Base-by-base conservation (phyloP, 2,797 vertebrate species). In the Serranus cabrilla region DNA sequence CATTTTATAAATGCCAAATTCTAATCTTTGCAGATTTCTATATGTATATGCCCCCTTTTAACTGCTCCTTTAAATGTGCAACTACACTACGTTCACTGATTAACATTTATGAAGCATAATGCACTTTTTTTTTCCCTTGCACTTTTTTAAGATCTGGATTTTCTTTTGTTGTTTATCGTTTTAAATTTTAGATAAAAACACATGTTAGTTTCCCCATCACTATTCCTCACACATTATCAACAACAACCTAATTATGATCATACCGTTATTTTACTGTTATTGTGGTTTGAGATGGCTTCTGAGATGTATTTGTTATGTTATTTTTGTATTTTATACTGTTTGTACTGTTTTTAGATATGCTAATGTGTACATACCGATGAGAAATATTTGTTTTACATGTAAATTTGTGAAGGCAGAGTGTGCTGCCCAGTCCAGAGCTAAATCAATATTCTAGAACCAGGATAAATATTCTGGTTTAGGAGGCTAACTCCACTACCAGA, bases 281-380 rank as follows among this genome's bases (percentile, higher is more conserved):
- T 49, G 21, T 11, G 17, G 37, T 42, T 65, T 60, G 7, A 59
- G 61, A 83, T 74, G 64, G 63, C 61, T 78, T 85, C 37, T 62
- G 7, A 47, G 37, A 57, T 17, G 37, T 61, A 25, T 45, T 73
- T 74, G 27, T 75, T 74, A 50, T 50, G 52, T 76, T 74, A 43
- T 42, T 55, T 76, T 55, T 76, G 56, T 80, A 70, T 82, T 89
- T 87, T 89, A 62, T 89, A 82, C 80, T 31, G 21, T 89, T 85
- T 87, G 43, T 85, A 87, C 80, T 76, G 70, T 83, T 87, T 85
- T 64, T 87, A 80, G 47, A 74, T 50, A 52, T 59, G 20, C 34
- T 52, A 14, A 55, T 34, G 39, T 70, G 62, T 70, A 39, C 6
- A 43, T 31, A 64, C 8, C 7, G 68, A 62, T 17, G 51, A 55